A percentile compares a stretch with the other conserved stretches of the same genome.
Evolutionary conservation across 2,888 invertebrate genomes (phyloP).

Genomic region (Tenthredo livida): DNA sequence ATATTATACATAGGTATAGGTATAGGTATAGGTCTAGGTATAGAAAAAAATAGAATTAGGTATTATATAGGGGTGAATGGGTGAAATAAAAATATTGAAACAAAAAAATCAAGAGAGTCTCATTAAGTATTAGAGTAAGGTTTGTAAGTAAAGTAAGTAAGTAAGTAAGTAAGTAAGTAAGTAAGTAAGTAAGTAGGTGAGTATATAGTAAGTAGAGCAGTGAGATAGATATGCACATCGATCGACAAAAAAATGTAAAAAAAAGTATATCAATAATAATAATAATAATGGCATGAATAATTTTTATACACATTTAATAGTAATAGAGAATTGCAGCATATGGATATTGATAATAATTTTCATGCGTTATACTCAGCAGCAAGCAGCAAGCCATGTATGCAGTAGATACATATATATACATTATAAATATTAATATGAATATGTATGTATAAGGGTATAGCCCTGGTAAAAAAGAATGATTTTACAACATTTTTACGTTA

Average conservation of each 20-base stretch:
- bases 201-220: background rate
- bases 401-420: too few relatives aligned
- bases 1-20: background rate
- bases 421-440: too few relatives aligned
- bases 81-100: conserved; percentile 36
- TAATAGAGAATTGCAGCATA: background rate
- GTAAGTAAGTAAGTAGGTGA: background rate
- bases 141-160: background rate
- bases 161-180: background rate
- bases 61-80: conserved; percentile 28
- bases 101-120: conserved; percentile 20
- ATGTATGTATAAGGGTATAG: background rate
- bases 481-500: too few relatives aligned
- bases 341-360: too few relatives aligned
- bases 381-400: too few relatives aligned
- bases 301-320: too few relatives aligned
- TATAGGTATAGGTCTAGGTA: background rate
- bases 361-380: too few relatives aligned
- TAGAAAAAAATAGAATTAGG: conserved; percentile 53
- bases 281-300: background rate
- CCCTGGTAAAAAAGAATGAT: too few relatives aligned
- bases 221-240: background rate
- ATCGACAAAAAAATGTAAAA: background rate
- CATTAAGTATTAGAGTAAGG: conserved; percentile 12
- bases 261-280: background rate